Percentiles rank a stretch among this genome's conserved stretches.
Evolutionary conservation across 1,140 invertebrate species (phyloP).

Genomic region (Zaprionus ornatus): DNA sequence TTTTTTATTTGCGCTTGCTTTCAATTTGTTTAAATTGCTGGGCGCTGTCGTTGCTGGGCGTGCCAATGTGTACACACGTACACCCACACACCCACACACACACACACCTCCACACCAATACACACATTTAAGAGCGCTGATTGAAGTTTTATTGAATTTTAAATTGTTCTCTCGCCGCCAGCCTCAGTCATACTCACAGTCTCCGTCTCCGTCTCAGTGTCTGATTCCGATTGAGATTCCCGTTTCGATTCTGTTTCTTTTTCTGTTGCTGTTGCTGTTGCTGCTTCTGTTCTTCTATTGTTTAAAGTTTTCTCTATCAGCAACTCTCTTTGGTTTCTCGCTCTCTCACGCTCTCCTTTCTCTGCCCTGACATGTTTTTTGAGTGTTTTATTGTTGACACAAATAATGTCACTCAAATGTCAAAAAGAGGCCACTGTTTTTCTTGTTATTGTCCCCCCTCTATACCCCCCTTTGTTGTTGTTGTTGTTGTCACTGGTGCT

Average conservation of each 20-base stretch:
- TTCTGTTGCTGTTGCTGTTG: not conserved
- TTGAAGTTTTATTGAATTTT: conserved; percentile 83
- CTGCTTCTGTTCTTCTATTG: conserved; percentile 10
- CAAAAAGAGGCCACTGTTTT: conserved; percentile 74
- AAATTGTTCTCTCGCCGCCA: conserved; percentile 61
- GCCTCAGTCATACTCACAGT: conserved; percentile 19
- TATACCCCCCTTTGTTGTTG: not conserved
- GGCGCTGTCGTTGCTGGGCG: conserved; percentile 68
- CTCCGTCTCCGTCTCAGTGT: conserved; percentile 16
- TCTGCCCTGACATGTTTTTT: conserved; percentile 44
- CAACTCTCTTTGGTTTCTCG: conserved; percentile 11
- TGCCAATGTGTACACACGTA: conserved; percentile 48
- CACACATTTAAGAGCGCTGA: conserved; percentile 69
- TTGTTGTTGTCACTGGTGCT: conserved; percentile 20
- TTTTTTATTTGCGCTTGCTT: conserved; percentile 83
- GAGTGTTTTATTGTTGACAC: conserved; percentile 81
- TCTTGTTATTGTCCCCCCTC: conserved; percentile 17
- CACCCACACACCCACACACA: conserved; percentile 26
- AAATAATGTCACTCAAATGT: conserved; percentile 81
- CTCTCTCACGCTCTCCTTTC: conserved; percentile 7
- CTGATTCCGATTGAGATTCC: conserved; percentile 24
- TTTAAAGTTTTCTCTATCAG: conserved; percentile 20
- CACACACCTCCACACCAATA: conserved; percentile 13
- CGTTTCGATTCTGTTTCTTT: conserved; percentile 1
- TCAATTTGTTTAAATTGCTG: conserved; percentile 82